These are phyloP conservation scores for Ecliptopera silaceata DNA, from an alignment of 2,888 invertebrate genomes.

Conservation along the genomic window DNA sequence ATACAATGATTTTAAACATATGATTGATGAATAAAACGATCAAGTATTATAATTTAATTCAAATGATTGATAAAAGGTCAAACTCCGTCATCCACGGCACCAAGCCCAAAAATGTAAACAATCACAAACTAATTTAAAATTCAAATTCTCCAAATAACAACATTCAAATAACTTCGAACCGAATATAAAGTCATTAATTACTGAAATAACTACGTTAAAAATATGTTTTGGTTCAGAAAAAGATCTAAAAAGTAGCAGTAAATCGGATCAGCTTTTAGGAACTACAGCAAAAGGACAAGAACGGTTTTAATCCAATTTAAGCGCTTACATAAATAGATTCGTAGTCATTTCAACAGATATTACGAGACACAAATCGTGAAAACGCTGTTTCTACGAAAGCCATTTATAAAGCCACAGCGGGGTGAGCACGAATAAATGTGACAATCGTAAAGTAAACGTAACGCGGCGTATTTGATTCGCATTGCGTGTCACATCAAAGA, in stretches of 20 bases:
- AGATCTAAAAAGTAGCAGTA: not conserved
- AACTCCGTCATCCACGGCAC: conserved; percentile 4
- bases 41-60: conserved; percentile 1
- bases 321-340: conserved; percentile 1
- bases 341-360: conserved; percentile 16
- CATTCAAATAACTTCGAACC: conserved; percentile 1
- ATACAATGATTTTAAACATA: too few species aligned
- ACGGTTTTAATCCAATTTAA: not conserved
- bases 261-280: not conserved
- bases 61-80: conserved; percentile 1
- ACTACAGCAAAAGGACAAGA: not conserved
- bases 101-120: conserved; percentile 21
- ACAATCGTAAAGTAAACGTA: too few species aligned
- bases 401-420: conserved; percentile 28
- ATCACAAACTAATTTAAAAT: conserved; percentile 22
- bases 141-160: conserved; percentile 10
- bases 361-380: conserved; percentile 19
- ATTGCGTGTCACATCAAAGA: too few species aligned
- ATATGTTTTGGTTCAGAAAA: not conserved
- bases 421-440: too few species aligned
- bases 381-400: conserved; percentile 19
- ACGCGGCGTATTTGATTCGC: too few species aligned
- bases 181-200: not conserved
- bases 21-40: too few species aligned
- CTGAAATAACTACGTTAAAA: not conserved